phyloP scores from a whole-genome alignment of 2,113 vertebrate species.

The Patagioenas fasciata region DNA sequence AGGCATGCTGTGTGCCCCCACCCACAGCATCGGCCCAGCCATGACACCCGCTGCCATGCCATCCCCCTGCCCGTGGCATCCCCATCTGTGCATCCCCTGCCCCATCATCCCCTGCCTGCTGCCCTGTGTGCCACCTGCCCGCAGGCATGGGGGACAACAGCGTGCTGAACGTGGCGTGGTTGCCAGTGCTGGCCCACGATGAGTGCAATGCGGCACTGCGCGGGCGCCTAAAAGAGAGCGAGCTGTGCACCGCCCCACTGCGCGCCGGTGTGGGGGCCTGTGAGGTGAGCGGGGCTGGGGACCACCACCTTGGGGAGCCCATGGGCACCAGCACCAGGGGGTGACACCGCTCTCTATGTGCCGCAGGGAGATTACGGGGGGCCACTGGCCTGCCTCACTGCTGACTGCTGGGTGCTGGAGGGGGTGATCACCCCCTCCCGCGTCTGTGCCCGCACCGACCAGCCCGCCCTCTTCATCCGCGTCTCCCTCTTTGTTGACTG shows the following conservation, averaged over 20 bases:
- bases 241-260: constrained; percentile 89
- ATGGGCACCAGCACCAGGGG: rapidly evolving
- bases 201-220: constrained; percentile 85
- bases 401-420: constrained; percentile 95
- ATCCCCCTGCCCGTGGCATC: no score
- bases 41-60: not conserved
- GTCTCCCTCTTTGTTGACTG: constrained; percentile 92
- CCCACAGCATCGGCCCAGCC: not conserved
- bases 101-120: rapidly evolving
- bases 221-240: constrained; percentile 83
- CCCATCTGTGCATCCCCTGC: not conserved
- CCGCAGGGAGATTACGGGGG: constrained; percentile 92
- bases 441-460: constrained; percentile 86
- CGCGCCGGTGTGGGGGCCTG: constrained; percentile 85
- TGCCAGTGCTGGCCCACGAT: constrained; percentile 83
- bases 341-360: not conserved
- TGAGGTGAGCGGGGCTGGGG: constrained; percentile 76
- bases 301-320: rapidly evolving
- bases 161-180: constrained; percentile 84
- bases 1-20: not conserved
- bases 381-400: constrained; percentile 89
- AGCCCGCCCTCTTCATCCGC: constrained; percentile 90
- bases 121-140: rapidly evolving
- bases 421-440: constrained; percentile 93
- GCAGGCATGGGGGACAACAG: constrained; percentile 80